phyloP scores from a whole-genome alignment of 1,140 invertebrate genomes.

The Hirudo medicinalis region DNA sequence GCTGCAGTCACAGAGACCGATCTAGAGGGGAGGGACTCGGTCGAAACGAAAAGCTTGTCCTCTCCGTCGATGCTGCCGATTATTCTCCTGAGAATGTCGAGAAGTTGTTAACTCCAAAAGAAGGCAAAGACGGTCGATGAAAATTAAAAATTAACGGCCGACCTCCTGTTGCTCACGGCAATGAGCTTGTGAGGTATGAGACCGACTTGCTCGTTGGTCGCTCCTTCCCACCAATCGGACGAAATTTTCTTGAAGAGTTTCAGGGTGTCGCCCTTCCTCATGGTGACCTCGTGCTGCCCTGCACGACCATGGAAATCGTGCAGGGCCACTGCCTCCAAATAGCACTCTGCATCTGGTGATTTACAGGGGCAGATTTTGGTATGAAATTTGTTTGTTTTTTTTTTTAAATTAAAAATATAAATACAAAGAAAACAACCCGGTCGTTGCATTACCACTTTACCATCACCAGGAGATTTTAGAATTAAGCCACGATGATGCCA shows the following conservation, averaged over 20 bases:
- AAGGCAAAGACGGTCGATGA: too few species aligned
- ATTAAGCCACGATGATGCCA: neutral
- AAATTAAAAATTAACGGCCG: neutral
- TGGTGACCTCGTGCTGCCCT: slow-evolving; percentile 58
- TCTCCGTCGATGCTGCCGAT: slow-evolving; percentile 1
- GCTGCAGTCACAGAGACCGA: neutral
- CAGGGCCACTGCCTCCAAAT: slow-evolving; percentile 64
- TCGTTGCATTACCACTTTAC: neutral
- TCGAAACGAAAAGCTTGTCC: slow-evolving; percentile 13
- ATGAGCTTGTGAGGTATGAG: slow-evolving; percentile 76
- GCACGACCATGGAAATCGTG: slow-evolving; percentile 70
- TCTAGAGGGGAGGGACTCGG: slow-evolving; percentile 6
- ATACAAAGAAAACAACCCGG: neutral
- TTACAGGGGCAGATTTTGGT: neutral
- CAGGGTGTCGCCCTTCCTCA: slow-evolving; percentile 65
- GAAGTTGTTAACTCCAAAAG: too few species aligned
- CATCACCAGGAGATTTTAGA: neutral
- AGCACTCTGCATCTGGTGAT: neutral
- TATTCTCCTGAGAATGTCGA: neutral
- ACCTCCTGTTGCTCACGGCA: slow-evolving; percentile 33
- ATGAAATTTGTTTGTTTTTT: neutral
- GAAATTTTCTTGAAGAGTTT: slow-evolving; percentile 64
- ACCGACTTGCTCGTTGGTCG: slow-evolving; percentile 56
- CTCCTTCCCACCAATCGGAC: slow-evolving; percentile 66
- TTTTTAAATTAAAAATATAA: neutral